Evolutionary conservation across 2,888 invertebrate species (phyloP).

Genomic region (Clunio marinus): DNA sequence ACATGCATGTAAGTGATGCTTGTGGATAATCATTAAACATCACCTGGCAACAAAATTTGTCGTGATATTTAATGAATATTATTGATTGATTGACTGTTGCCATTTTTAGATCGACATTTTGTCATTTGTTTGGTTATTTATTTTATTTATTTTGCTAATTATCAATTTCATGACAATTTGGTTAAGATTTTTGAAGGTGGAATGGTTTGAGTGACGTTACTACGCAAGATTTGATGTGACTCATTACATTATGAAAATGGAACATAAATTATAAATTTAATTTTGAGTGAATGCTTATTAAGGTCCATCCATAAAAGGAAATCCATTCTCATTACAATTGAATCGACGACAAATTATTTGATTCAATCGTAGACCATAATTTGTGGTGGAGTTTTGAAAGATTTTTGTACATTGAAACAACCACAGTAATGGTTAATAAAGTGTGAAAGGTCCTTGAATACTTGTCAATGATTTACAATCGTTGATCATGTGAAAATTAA

Average conservation of each 20-base stretch:
- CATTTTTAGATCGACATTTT: neutral
- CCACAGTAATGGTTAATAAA: no score
- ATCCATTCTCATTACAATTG: no score
- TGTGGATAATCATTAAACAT: conserved; percentile 14
- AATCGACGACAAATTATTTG: no score
- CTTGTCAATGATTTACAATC: no score
- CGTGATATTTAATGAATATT: conserved; percentile 1
- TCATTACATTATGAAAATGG: neutral
- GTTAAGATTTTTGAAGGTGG: neutral
- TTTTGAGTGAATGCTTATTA: neutral
- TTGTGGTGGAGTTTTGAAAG: no score
- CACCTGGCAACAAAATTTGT: conserved; percentile 18
- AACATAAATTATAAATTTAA: neutral
- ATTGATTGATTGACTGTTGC: conserved; percentile 22
- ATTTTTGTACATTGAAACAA: no score
- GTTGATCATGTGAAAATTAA: no score
- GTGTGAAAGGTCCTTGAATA: no score
- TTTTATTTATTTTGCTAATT: neutral
- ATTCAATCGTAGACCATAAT: no score
- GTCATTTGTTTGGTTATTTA: neutral
- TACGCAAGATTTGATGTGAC: neutral
- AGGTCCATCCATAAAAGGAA: neutral
- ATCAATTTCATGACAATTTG: no score
- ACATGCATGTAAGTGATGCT: neutral
- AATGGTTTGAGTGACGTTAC: neutral